Evolutionary conservation across 2,797 vertebrate species (phyloP).

Genomic region (Xyrichtys novacula): DNA sequence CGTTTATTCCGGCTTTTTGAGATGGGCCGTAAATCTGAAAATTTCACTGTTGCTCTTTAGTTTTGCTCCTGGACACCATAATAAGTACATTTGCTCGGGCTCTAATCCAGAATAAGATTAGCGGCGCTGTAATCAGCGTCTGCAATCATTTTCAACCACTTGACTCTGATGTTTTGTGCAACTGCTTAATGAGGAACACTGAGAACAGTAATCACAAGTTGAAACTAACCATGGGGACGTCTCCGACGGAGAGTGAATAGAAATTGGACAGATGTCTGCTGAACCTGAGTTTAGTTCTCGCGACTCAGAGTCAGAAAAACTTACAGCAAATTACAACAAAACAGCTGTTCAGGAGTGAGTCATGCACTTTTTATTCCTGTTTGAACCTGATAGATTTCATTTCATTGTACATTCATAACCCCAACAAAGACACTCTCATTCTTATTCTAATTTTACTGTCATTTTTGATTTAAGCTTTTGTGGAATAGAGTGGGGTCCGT

Average conservation of each 20-base stretch:
- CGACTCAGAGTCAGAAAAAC: too few relatives aligned
- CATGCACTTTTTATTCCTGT: too few relatives aligned
- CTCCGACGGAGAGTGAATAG: background rate
- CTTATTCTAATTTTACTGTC: too few relatives aligned
- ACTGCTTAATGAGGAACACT: constrained; percentile 17
- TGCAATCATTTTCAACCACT: background rate
- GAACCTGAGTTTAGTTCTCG: too few relatives aligned
- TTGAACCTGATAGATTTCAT: too few relatives aligned
- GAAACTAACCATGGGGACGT: constrained; percentile 8
- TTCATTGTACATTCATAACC: too few relatives aligned
- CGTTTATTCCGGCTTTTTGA: background rate
- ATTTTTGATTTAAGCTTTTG: too few relatives aligned
- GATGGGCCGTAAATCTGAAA: background rate
- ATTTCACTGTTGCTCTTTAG: background rate
- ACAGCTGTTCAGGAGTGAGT: too few relatives aligned
- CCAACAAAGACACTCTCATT: too few relatives aligned
- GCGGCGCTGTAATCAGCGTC: background rate
- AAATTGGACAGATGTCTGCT: too few relatives aligned
- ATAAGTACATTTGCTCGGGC: background rate
- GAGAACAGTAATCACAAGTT: constrained; percentile 20
- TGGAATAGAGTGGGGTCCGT: too few relatives aligned
- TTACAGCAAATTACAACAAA: too few relatives aligned
- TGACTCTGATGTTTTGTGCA: background rate
- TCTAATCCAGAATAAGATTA: background rate
- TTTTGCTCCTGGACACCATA: background rate